Conservation (phyloP, 30 jellyfish, hydroid and myxozoan species). For the Catostylus mosaicus region DNA sequence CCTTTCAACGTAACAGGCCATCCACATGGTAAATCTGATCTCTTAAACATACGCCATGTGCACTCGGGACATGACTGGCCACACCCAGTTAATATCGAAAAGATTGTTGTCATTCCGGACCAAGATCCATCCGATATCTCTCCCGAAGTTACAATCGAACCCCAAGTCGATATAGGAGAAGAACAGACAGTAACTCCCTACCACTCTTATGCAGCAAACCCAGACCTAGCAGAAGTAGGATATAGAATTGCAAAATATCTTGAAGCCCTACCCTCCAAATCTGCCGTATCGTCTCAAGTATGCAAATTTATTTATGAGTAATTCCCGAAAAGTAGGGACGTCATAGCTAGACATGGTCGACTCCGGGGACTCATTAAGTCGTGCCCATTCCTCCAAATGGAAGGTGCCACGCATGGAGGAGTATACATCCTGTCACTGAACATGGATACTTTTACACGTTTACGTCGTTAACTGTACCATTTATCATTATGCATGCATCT, state of each 20-base stretch:
- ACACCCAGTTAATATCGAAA: conserved; percentile 22
- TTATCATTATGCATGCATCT: no score
- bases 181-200: background rate
- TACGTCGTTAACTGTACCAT: no score
- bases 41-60: conserved; percentile 1
- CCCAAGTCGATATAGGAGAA: background rate
- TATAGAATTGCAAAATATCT: background rate
- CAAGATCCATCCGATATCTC: conserved; percentile 4
- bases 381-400: conserved; percentile 7
- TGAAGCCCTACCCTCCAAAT: conserved; percentile 5
- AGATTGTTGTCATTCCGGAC: conserved; percentile 19
- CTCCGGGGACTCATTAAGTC: conserved; percentile 1
- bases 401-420: conserved; percentile 15
- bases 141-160: background rate
- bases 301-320: background rate
- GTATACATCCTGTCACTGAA: background rate
- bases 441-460: background rate
- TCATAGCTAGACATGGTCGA: conserved; percentile 15
- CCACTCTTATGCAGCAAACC: background rate
- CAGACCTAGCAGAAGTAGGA: conserved; percentile 6
- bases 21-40: no score
- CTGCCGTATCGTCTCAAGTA: conserved; percentile 1
- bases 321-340: background rate
- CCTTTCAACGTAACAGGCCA: no score
- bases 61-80: conserved; percentile 14